A percentile compares a stretch with the other conserved stretches of the same genome.
Evolutionary conservation across 2,113 vertebrate species (phyloP).

Genomic region (Bagarius yarrelli): DNA sequence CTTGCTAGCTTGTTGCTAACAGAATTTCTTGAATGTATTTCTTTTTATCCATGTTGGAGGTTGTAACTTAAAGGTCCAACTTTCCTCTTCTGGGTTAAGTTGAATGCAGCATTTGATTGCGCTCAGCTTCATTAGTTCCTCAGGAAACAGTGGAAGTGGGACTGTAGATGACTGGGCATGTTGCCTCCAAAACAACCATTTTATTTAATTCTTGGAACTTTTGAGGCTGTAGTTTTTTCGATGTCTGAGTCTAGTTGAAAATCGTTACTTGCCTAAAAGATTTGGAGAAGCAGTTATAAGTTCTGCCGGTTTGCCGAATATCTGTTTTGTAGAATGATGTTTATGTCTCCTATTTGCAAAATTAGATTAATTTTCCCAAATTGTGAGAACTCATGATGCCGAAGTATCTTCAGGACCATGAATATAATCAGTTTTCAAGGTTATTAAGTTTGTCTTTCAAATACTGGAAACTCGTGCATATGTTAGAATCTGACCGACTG

Average conservation of each 20-base stretch:
- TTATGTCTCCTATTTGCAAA: conserved; percentile 65
- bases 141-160: conserved; percentile 34
- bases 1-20: neutral
- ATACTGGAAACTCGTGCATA: conserved; percentile 52
- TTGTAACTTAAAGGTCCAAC: neutral
- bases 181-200: conserved; percentile 51
- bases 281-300: conserved; percentile 62
- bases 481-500: conserved; percentile 62
- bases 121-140: conserved; percentile 42
- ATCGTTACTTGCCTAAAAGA: conserved; percentile 53
- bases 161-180: conserved; percentile 19
- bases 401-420: too few species aligned
- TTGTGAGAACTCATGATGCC: too few species aligned
- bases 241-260: conserved; percentile 31
- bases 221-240: conserved; percentile 49
- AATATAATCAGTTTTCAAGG: conserved; percentile 51
- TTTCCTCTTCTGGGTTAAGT: neutral
- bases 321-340: conserved; percentile 45
- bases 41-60: neutral
- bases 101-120: conserved; percentile 23
- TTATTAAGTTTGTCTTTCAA: conserved; percentile 70
- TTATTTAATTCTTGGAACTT: conserved; percentile 41
- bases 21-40: neutral
- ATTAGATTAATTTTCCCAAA: conserved; percentile 51
- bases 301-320: conserved; percentile 48